phyloP scores from a whole-genome alignment of 2,888 invertebrate genomes.

The Lampropteryx suffumata region DNA sequence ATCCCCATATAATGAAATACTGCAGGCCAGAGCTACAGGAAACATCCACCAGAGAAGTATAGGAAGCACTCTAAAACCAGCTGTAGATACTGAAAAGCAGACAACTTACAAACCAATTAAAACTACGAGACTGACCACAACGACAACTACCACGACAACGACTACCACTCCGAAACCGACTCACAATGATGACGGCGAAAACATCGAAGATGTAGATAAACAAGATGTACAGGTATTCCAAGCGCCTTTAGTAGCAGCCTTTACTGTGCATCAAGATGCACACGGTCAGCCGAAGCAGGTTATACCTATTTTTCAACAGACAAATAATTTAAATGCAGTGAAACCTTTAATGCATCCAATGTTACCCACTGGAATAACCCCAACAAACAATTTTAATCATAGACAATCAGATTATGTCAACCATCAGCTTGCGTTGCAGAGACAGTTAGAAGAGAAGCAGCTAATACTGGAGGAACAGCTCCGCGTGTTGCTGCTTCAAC shows the following conservation, averaged over 20 bases:
- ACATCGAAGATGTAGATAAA: conserved; percentile 86
- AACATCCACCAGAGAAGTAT: conserved; percentile 73
- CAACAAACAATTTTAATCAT: conserved; percentile 36
- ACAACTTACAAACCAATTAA: conserved; percentile 40
- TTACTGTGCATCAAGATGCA: conserved; percentile 92
- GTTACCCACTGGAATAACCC: conserved; percentile 40
- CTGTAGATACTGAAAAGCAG: conserved; percentile 46
- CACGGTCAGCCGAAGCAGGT: conserved; percentile 90
- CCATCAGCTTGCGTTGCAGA: conserved; percentile 68
- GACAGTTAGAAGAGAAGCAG: conserved; percentile 86
- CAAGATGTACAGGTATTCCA: conserved; percentile 90
- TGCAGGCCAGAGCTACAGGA: conserved; percentile 64
- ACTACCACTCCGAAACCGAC: conserved; percentile 86
- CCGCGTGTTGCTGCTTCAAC: conserved; percentile 85
- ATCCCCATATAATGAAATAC: conserved; percentile 67
- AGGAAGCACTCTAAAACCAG: conserved; percentile 50
- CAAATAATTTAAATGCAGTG: conserved; percentile 47
- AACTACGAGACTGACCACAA: conserved; percentile 58
- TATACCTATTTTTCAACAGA: conserved; percentile 86
- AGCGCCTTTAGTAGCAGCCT: conserved; percentile 92
- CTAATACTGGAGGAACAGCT: conserved; percentile 87
- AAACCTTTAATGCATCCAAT: conserved; percentile 44
- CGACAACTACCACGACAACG: conserved; percentile 79
- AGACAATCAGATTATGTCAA: conserved; percentile 57
- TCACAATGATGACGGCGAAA: conserved; percentile 86